A percentile compares a stretch with the other conserved stretches of the same genome.
Conservation (phyloP, 2,113 vertebrate species). For the Microcebus murinus region DNA sequence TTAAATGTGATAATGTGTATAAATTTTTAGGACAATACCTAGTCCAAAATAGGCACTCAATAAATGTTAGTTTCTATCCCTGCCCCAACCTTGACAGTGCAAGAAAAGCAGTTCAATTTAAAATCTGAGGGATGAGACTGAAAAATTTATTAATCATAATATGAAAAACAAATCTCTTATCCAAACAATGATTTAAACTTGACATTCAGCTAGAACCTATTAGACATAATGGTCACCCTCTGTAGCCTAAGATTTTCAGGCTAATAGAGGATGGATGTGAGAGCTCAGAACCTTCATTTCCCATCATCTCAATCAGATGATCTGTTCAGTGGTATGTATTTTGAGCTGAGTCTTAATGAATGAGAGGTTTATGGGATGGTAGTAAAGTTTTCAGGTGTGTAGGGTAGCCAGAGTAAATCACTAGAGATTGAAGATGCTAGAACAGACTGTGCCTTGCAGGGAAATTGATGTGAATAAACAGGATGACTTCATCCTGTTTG, state of each 20-base stretch:
- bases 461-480: background rate
- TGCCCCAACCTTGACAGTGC: background rate
- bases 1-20: background rate
- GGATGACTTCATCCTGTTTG: background rate
- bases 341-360: conserved; percentile 23
- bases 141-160: background rate
- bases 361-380: background rate
- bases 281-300: background rate
- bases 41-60: background rate
- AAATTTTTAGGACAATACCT: background rate
- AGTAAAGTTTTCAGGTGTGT: background rate
- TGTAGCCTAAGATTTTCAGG: conserved; percentile 6
- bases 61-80: background rate
- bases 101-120: conserved; percentile 51
- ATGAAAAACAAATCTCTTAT: background rate
- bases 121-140: background rate
- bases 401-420: background rate
- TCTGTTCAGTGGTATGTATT: background rate
- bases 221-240: background rate
- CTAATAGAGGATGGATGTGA: background rate
- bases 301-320: background rate
- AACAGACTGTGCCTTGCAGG: background rate
- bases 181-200: background rate
- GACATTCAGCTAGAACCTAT: background rate
- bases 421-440: background rate